Evolutionary conservation across 2,888 invertebrate species (phyloP), one percentile per base, ranked within the genome.

Genomic region (Silvanus unidentatus): DNA sequence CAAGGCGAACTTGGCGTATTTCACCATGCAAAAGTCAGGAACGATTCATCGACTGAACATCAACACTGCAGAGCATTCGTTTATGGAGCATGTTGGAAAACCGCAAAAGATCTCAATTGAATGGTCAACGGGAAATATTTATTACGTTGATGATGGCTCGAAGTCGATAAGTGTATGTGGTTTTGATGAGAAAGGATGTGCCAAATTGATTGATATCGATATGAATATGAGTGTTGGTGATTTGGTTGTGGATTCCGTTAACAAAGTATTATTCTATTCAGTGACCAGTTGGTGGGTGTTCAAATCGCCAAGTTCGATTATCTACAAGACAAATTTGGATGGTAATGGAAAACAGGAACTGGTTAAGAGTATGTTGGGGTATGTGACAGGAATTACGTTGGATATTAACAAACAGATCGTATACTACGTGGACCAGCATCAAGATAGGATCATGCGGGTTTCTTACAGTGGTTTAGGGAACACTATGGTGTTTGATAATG

Each of bases 381-480:
- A 64, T 43, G 75, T 75, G 52, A 75, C 66, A 52, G 79, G 57
- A 40, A 71, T 65, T 50, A 75, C 55, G 52, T 71, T 47, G 39
- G 81, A 84, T 66, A 62, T 74, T 0, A 76, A 78, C 57, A 73
- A 76, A 59, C 73, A 78, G 53, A 67, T 77, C 14, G 67, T 96
- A 3, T 97, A 89, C 64, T 90, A 86, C 73, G 79, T 82, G 0
- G 90, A 93, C 66, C 77, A 78, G 44, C 75, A 77, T 51, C 60
- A 70, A 2, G 74, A 76, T 37, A 69, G 72, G 1, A 73, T 65
- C 11, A 47, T 46, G 27, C 40, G 72, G 16, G 57, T 76, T 13
- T 64, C 66, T 52, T 81, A 81, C 44, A 69, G 75, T 32, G 77
- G 77, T 27, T 59, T 60, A 2, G 56, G 65, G 61, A 73, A 71